Evolutionary conservation across 2,113 vertebrate species (phyloP), one percentile per base, ranked within the genome.

Genomic region (Eonycteris spelaea): DNA sequence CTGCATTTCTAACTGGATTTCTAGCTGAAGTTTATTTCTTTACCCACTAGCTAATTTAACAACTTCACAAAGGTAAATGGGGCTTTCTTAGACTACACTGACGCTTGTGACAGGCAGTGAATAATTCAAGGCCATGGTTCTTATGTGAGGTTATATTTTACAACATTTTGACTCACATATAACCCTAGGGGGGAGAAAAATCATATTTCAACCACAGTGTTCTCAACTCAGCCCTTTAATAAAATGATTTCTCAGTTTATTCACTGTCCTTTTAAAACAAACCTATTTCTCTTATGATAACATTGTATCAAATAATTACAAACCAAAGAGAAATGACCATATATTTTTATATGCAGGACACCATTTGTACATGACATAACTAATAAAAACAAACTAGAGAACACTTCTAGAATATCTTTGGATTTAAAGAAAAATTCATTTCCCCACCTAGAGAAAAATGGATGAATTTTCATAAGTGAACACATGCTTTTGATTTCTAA

Each of bases 181-280:
- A 89, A 97, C 90, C 57, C 80, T 95, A 55, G 21, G 6, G 61
- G 53, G 10, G 40, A 94, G 95, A 93, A 71, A 93, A 85, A 70
- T 90, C 24, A 74, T 93, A 97, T 95, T 79, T 97, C 90, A 93
- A 96, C 67, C 84, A 94, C 93, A 96, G 97, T 96, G 96, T 96
- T 90, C 87, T 38, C 97, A 97, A 97, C 96, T 97, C 94, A 99
- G 98, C 98, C 98, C 98, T 98, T 98, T 98, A 59, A 88, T 84
- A 96, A 96, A 97, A 95, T 15, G 18, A 67, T 70, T 77, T 92
- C 53, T 80, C 83, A 95, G 85, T 38, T 96, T 97, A 14, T 75
- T 97, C 22, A 90, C 43, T 11, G 3, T 38, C 77, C 38, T 97
- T 97, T 70, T 63, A 85, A 51, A 95, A 96, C 73, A 59, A 68